Evolutionary conservation across 2,797 vertebrate species (phyloP), one percentile per base, ranked within the genome.

Genomic region (Toxotes lorentzi): DNA sequence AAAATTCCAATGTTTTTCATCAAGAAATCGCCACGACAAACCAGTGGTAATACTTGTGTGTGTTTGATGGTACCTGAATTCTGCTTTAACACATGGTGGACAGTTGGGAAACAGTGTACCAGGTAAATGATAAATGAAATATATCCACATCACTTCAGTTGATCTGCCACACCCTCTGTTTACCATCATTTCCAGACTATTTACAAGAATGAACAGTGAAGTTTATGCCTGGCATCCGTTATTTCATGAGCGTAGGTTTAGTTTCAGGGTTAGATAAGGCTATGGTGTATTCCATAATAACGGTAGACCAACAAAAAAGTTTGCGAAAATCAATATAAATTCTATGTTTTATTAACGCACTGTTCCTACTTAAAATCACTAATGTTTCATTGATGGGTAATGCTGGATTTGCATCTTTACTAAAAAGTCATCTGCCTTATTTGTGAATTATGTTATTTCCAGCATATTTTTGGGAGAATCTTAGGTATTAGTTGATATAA

Each of bases 1-100:
- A 43, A 74, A 9, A 50, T 10, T 56, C 30, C 4, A 24, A 21
- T 34, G 9, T 69, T 63, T 12, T 48, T 53, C 21, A 56, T 30
- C 47, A 56, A 62, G 56, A 76, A 56, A 32, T 58, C 38, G 16
- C 14, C 35, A 17, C n/a, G 2, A 16, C 34, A 62, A 56, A 60
- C 34, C 34, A 35, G 34, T 19, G 17, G 12, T 64, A n/a, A 72
- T 58, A 24, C 34, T 41, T 30, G 47, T 32, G 56, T 51, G 35
- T 41, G 40, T 72, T 45, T 35, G 27, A 35, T 34, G 21, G 19
- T 47, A 47, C 11, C 48, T 54, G 24, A 54, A 51, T 8, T 59
- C 57, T n/a, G 5, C 57, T 35, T 57, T 38, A 38, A 24, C 23
- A 24, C 23, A 7, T 6, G 50, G 45, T 45, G 17, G 54, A 30